phyloP scores from a whole-genome alignment of 2,797 vertebrate genomes.

The Melanotaenia pygmaea region DNA sequence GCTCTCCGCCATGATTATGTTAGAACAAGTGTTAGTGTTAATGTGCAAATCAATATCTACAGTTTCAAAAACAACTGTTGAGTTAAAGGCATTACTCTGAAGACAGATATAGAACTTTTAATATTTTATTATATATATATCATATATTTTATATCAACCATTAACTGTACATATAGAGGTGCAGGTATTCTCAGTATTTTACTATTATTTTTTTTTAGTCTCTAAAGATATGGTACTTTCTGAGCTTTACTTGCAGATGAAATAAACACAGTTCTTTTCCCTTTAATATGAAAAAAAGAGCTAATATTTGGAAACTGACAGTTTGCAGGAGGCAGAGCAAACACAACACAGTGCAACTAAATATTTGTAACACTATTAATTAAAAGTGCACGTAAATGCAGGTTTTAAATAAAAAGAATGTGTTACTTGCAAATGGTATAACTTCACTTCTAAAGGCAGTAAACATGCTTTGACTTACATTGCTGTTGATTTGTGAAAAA shows the following conservation, averaged over 20 bases:
- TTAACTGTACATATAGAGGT: slow-evolving; percentile 19
- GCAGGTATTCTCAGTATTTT: slow-evolving; percentile 12
- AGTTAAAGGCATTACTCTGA: slow-evolving; percentile 55
- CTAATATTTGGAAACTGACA: not conserved
- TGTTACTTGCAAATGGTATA: slow-evolving; percentile 9
- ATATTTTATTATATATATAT: not conserved
- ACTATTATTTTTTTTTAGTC: not conserved
- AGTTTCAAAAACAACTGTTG: slow-evolving; percentile 32
- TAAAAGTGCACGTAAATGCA: slow-evolving; percentile 10
- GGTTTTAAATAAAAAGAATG: not conserved
- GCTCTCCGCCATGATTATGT: slow-evolving; percentile 33
- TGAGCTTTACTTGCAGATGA: not conserved
- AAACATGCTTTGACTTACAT: slow-evolving; percentile 33
- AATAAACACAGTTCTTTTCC: slow-evolving; percentile 4
- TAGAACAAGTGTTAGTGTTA: slow-evolving; percentile 9
- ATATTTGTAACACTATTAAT: slow-evolving; percentile 14
- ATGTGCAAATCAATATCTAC: slow-evolving; percentile 52
- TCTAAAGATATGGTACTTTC: slow-evolving; percentile 22
- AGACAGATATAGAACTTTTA: slow-evolving; percentile 12
- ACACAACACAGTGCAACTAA: slow-evolving; percentile 30
- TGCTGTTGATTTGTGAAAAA: not conserved
- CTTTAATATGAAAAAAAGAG: slow-evolving; percentile 8
- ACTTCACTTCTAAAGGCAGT: slow-evolving; percentile 11
- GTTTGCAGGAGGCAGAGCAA: slow-evolving; percentile 11
- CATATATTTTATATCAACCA: slow-evolving; percentile 28